Conservation (phyloP, 2,113 vertebrate species). For the Dromiciops gliroides region DNA sequence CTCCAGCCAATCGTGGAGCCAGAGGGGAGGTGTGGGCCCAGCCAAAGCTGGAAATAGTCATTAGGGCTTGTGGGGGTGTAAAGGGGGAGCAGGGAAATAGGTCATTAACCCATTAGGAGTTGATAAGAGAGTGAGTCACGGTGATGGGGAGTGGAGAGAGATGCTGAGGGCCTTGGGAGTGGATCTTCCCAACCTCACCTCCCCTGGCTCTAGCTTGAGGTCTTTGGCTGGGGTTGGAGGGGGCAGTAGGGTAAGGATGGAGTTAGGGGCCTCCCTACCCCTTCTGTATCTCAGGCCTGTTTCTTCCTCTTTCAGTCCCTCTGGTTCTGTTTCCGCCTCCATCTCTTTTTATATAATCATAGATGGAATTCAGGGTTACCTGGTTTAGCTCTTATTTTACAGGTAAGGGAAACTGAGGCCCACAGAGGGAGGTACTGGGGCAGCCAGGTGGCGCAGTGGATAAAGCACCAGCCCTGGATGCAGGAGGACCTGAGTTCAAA, state of each 20-base stretch:
- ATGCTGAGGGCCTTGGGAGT: constrained; percentile 18
- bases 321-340: neutral
- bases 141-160: neutral
- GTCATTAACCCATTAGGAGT: constrained; percentile 55
- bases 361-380: too few species aligned
- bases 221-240: neutral
- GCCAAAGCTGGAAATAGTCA: constrained; percentile 54
- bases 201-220: constrained; percentile 46
- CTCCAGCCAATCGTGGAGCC: neutral
- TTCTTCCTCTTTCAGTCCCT: neutral
- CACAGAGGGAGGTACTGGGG: neutral
- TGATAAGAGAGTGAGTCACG: constrained; percentile 64
- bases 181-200: neutral
- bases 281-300: neutral
- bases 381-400: neutral
- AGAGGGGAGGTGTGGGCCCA: neutral
- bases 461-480: too few species aligned
- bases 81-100: neutral
- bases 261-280: neutral
- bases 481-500: too few species aligned
- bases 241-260: neutral
- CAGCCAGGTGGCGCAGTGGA: too few species aligned
- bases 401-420: neutral
- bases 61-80: constrained; percentile 32
- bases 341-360: neutral